Percentiles rank a stretch among this genome's conserved stretches.
Evolutionary conservation across 92 coral and sea anemone genomes (phyloP).

Genomic region (Phymanthus crucifer): DNA sequence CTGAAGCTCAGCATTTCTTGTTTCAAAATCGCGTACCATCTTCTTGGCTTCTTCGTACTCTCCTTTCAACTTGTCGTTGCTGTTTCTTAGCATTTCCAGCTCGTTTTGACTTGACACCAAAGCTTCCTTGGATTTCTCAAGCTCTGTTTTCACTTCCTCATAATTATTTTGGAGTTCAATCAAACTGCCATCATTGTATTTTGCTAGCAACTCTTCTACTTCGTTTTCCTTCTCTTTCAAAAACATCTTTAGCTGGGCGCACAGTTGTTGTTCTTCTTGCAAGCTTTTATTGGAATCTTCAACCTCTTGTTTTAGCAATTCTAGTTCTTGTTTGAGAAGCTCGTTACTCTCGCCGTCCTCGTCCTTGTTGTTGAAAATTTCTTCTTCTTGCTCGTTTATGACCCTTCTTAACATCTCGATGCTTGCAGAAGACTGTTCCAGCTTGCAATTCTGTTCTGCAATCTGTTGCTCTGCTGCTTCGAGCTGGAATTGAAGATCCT

Average conservation of each 20-base stretch:
- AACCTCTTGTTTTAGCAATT: constrained; percentile 5
- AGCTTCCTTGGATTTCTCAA: neutral
- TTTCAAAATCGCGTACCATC: neutral
- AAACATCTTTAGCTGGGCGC: neutral
- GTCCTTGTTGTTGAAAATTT: neutral
- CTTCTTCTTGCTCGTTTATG: constrained; percentile 32
- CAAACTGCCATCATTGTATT: neutral
- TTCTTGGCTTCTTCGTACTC: constrained; percentile 12
- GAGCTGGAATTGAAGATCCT: neutral
- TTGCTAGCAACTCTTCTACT: neutral
- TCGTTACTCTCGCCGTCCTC: neutral
- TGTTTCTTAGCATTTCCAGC: neutral
- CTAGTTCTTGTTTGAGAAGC: constrained; percentile 1
- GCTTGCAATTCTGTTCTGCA: constrained; percentile 12
- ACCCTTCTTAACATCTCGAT: constrained; percentile 13
- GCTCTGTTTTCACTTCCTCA: neutral
- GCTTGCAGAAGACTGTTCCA: neutral
- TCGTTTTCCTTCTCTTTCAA: constrained; percentile 15
- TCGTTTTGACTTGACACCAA: neutral
- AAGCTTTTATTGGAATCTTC: neutral
- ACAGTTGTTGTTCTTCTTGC: neutral
- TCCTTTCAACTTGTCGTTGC: neutral
- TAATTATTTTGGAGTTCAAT: neutral
- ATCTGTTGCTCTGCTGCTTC: neutral
- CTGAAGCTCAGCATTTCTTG: constrained; percentile 7